A percentile compares a stretch with the other conserved stretches of the same genome.
These are phyloP conservation scores for Eurypyga helias DNA, from an alignment of 2,113 vertebrate species.

Conservation along the genomic window DNA sequence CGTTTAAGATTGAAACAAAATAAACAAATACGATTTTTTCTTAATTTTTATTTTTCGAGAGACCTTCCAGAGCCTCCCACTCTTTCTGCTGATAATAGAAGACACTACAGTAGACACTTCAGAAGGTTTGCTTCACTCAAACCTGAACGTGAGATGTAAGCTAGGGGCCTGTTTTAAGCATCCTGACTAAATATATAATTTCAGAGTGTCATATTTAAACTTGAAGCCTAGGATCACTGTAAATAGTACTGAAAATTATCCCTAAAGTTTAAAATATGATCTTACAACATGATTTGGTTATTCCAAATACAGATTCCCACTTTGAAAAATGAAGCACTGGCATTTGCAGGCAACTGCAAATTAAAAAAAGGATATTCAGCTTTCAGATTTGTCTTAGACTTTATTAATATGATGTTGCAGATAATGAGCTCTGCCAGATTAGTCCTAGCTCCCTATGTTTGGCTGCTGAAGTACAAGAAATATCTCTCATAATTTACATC, in stretches of 20 bases:
- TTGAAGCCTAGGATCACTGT: neutral
- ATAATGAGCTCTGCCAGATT: constrained; percentile 39
- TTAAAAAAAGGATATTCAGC: neutral
- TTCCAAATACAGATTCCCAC: neutral
- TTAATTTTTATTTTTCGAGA: neutral
- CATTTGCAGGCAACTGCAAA: constrained; percentile 5
- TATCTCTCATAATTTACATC: neutral
- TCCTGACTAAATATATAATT: neutral
- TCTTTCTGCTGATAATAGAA: neutral
- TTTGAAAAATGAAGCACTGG: neutral
- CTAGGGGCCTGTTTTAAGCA: neutral
- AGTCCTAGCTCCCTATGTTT: neutral
- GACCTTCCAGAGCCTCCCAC: neutral
- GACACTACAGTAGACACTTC: neutral
- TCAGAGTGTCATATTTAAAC: neutral
- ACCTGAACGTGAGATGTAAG: neutral
- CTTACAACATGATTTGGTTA: neutral
- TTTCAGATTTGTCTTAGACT: neutral
- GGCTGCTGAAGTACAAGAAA: constrained; percentile 1
- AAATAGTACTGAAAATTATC: neutral
- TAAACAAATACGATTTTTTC: neutral
- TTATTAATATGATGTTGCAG: neutral
- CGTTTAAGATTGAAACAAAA: neutral
- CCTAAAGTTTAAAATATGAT: neutral
- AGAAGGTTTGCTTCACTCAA: neutral